Evolutionary conservation across 2,113 vertebrate genomes (phyloP).

Genomic region (Neotoma lepida): DNA sequence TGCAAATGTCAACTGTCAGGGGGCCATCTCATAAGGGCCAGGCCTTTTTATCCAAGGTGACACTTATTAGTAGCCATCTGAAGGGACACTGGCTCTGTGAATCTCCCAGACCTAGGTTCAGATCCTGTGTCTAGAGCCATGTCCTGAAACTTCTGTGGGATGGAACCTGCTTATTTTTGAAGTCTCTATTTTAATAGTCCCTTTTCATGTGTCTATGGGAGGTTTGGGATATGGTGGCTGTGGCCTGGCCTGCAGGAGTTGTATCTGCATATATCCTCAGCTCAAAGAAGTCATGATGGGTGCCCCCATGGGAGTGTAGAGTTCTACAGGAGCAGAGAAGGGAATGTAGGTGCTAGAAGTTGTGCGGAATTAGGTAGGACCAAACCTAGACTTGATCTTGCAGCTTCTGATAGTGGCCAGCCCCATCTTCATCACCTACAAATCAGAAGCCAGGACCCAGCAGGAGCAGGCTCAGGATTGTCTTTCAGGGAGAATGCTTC

Average conservation of each 20-base stretch:
- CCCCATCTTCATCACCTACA: not conserved
- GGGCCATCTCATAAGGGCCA: accelerated
- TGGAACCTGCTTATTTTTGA: not conserved
- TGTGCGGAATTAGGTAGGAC: not conserved
- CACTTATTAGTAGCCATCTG: accelerated
- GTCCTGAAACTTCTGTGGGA: not conserved
- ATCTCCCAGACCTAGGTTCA: not conserved
- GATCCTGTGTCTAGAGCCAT: accelerated
- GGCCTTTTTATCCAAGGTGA: not conserved
- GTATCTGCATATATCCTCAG: not conserved
- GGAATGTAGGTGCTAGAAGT: accelerated
- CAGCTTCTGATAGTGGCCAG: not conserved
- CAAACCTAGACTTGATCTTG: not conserved
- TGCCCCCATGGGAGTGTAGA: too few species aligned
- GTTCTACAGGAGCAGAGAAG: not conserved
- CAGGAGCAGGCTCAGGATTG: not conserved
- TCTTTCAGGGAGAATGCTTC: not conserved
- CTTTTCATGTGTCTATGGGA: not conserved
- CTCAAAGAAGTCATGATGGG: not conserved
- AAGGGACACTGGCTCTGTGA: not conserved
- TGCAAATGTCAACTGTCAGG: accelerated
- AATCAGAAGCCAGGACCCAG: too few species aligned
- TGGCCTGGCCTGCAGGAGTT: accelerated
- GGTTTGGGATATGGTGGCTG: not conserved
- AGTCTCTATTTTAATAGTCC: too few species aligned